Evolutionary conservation across 2,888 invertebrate genomes (phyloP).

Genomic region (Parnassius glacialis): DNA sequence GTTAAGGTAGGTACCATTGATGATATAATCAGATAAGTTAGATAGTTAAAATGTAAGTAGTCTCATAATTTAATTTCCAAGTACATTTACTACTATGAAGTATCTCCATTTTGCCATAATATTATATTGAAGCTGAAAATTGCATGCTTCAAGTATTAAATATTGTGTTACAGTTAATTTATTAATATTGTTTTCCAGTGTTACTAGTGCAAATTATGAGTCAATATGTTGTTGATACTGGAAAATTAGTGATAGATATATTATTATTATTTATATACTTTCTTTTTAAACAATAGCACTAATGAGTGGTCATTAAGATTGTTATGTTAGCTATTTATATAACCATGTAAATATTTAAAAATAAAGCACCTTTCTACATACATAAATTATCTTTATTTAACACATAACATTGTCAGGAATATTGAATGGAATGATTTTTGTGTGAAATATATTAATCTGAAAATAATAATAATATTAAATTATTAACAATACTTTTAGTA

Average conservation of each 20-base stretch:
- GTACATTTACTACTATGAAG: neutral
- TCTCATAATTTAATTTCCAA: neutral
- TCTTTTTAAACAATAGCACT: neutral
- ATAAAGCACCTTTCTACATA: slow-evolving; percentile 8
- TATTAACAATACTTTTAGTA: no score
- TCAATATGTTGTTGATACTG: neutral
- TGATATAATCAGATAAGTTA: neutral
- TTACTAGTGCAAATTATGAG: neutral
- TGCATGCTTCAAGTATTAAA: neutral
- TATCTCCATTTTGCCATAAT: slow-evolving; percentile 1
- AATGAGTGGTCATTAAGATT: neutral
- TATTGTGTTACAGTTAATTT: neutral
- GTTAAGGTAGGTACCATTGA: neutral
- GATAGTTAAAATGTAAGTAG: neutral
- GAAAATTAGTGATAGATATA: neutral
- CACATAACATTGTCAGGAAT: slow-evolving; percentile 2
- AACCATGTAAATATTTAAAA: slow-evolving; percentile 12
- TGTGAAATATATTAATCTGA: neutral
- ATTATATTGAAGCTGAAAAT: neutral
- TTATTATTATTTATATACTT: neutral
- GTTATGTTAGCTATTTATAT: slow-evolving; percentile 11
- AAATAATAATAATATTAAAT: neutral
- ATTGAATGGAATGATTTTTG: slow-evolving; percentile 17
- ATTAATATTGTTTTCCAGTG: neutral
- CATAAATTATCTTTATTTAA: slow-evolving; percentile 2